Evolutionary conservation across 2,797 vertebrate genomes (phyloP).

Genomic region (Momotus momota): DNA sequence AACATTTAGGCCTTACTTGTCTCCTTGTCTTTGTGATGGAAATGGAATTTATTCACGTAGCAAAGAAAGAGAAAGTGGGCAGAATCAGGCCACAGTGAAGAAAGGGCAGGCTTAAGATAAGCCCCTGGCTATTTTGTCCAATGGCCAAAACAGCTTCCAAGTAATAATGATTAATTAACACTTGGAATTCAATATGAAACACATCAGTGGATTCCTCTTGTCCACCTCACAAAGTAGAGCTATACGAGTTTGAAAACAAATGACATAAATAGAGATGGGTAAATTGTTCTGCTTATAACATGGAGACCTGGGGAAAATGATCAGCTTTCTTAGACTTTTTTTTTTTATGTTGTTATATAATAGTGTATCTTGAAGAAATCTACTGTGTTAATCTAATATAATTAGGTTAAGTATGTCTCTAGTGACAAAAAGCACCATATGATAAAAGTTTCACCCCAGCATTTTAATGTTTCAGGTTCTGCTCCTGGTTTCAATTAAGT

Average conservation of each 20-base stretch:
- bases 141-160: background rate
- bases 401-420: conserved; percentile 76
- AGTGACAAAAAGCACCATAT: conserved; percentile 39
- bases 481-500: conserved; percentile 62
- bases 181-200: background rate
- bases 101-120: background rate
- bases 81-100: background rate
- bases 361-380: conserved; percentile 51
- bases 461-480: conserved; percentile 61
- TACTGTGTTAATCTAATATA: conserved; percentile 67
- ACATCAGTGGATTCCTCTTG: background rate
- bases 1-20: background rate
- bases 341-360: conserved; percentile 32
- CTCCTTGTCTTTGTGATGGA: background rate
- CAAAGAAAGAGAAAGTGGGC: background rate
- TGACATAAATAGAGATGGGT: background rate
- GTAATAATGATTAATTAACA: conserved; percentile 37
- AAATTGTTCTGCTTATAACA: conserved; percentile 6
- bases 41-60: background rate
- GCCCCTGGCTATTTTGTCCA: background rate
- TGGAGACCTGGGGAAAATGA: background rate
- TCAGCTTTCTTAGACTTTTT: conserved; percentile 29
- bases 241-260: background rate
- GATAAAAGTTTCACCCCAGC: conserved; percentile 45
- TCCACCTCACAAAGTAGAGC: background rate